phyloP scores from a whole-genome alignment of 2,797 vertebrate species.

The Periparus ater region DNA sequence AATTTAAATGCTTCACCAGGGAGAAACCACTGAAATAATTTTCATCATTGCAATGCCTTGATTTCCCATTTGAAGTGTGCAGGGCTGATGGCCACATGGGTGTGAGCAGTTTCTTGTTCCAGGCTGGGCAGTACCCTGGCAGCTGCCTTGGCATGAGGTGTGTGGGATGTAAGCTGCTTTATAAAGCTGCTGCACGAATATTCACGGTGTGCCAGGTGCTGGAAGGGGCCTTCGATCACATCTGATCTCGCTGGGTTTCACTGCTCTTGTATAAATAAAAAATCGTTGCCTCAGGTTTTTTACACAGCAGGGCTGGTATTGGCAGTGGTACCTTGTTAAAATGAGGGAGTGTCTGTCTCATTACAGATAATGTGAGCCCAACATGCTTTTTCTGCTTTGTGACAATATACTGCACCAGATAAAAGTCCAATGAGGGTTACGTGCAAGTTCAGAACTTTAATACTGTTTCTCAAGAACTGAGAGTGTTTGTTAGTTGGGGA shows the following conservation, averaged over 20 bases:
- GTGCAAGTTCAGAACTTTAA: constrained; percentile 42
- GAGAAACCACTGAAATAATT: not conserved
- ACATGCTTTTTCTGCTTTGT: constrained; percentile 64
- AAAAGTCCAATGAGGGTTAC: constrained; percentile 59
- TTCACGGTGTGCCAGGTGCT: not conserved
- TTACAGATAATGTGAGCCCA: constrained; percentile 66
- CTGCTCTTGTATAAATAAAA: constrained; percentile 53
- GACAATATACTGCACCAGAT: constrained; percentile 43
- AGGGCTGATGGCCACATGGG: not conserved
- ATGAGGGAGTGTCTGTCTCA: constrained; percentile 69
- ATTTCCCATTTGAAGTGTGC: not conserved
- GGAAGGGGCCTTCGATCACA: constrained; percentile 8
- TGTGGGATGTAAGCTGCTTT: not conserved
- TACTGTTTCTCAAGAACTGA: constrained; percentile 17
- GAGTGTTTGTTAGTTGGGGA: not conserved
- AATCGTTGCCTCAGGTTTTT: constrained; percentile 35
- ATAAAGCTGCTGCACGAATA: not conserved
- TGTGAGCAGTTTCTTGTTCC: not conserved
- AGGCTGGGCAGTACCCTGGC: not conserved
- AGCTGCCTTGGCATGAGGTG: not conserved
- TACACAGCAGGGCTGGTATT: constrained; percentile 49
- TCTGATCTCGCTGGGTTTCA: not conserved
- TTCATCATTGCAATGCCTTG: accelerated
- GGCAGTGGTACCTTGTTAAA: constrained; percentile 72
- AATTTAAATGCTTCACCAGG: not conserved